Evolutionary conservation across 1,140 invertebrate species (phyloP).

Genomic region (Caenorhabditis inopinata): DNA sequence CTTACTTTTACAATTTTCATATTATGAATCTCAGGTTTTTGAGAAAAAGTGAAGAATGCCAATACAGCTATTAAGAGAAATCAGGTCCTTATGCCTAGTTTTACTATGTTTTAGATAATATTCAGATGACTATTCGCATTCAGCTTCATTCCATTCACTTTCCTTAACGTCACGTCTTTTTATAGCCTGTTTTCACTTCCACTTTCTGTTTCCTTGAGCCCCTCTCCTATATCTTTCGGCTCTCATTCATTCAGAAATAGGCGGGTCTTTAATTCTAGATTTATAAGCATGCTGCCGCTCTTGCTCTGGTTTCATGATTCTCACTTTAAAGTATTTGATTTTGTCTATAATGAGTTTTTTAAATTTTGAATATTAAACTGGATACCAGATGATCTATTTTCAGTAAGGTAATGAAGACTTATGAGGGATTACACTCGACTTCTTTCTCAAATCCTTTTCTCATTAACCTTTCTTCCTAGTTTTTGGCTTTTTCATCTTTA

Average conservation of each 20-base stretch:
- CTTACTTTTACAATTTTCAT: no score
- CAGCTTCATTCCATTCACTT: neutral
- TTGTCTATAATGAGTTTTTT: no score
- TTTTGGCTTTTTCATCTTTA: no score
- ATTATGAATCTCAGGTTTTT: no score
- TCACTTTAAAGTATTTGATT: no score
- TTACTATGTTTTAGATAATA: neutral
- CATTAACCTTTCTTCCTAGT: neutral
- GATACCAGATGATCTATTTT: no score
- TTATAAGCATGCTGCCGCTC: slow-evolving; percentile 17
- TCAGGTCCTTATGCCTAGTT: no score
- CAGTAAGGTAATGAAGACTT: no score
- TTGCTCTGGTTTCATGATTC: neutral
- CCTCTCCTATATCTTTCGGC: slow-evolving; percentile 12
- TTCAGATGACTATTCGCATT: slow-evolving; percentile 1
- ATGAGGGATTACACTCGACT: no score
- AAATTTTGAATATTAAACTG: no score
- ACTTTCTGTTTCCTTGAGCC: slow-evolving; percentile 15
- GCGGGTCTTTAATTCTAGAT: neutral
- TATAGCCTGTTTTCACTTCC: neutral
- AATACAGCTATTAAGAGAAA: no score
- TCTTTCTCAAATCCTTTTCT: neutral
- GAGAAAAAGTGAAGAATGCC: no score
- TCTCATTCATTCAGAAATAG: slow-evolving; percentile 18
- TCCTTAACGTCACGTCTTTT: neutral